Conservation (phyloP, 2,888 invertebrate genomes). For the Cerceris ruficornis region DNA sequence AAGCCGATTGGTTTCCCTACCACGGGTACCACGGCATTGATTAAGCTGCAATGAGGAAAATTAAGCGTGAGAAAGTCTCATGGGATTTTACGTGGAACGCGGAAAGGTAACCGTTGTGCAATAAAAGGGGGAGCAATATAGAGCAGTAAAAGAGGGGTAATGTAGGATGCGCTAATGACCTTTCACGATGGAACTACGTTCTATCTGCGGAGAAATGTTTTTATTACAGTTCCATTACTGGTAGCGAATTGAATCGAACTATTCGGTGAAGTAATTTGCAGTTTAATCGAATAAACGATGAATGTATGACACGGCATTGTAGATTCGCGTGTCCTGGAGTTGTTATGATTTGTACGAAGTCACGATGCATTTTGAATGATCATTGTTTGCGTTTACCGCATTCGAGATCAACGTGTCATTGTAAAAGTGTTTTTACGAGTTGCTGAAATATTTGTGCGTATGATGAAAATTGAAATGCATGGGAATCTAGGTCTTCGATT, state of each 20-base stretch:
- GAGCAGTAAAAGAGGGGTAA: background rate
- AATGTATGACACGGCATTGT: no score
- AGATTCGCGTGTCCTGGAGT: no score
- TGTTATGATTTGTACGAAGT: no score
- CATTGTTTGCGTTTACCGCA: no score
- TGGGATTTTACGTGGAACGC: background rate
- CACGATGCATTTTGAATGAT: no score
- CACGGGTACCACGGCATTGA: constrained; percentile 27
- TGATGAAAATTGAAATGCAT: no score
- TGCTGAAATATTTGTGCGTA: no score
- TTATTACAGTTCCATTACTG: background rate
- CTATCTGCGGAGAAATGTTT: constrained; percentile 9
- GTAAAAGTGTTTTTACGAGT: no score
- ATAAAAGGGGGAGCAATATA: background rate
- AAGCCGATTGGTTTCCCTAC: constrained; percentile 44
- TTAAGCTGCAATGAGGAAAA: constrained; percentile 54
- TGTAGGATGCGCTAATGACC: constrained; percentile 13
- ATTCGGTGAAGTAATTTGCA: no score
- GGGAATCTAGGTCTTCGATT: no score
- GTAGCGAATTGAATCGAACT: background rate
- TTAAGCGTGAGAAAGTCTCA: constrained; percentile 38
- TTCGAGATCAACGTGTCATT: no score
- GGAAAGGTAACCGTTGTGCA: background rate
- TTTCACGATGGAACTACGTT: background rate
- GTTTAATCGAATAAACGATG: no score